Evolutionary conservation across 1,140 invertebrate genomes (phyloP), one percentile per base, ranked within the genome.

Genomic region (Physella acuta): DNA sequence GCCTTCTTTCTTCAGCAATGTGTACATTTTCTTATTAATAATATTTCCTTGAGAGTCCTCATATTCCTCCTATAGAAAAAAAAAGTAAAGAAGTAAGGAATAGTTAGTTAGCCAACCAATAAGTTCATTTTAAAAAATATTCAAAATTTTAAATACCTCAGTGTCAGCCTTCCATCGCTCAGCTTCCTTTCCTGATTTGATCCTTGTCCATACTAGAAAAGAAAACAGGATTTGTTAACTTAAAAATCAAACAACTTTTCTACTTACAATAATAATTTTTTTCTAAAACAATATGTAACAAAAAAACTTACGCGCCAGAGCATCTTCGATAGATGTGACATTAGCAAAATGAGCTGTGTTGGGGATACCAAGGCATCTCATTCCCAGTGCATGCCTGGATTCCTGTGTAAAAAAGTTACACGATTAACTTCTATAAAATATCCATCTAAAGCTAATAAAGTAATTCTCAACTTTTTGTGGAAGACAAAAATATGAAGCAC

Each of bases 271-370:
- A n/a, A n/a, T n/a, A n/a, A n/a, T n/a, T n/a, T n/a, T n/a, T n/a
- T n/a, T n/a, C n/a, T n/a, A 24, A 24, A 20, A 55, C 8, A 55
- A 28, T 55, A 24, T 14, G 8, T 20, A 24, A 55, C 26, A 55
- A 55, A 28, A 24, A 24, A 24, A 89, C 90, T 89, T 88, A 93
- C 91, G 86, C 58, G 93, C 92, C 52, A 99, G 87, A 3, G 98
- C 98, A 87, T 99, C 98, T 85, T 99, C 96, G 80, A 99, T 99
- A 77, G 96, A 93, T 8, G 97, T 99, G 5, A 99, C 97, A 86
- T 99, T 99, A 11, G 98, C 97, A 88, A 99, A 99, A 88, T 99
- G 98, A 14, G 98, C 97, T 0, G 98, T 99, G 84, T 99, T 99
- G 0, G 97, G 97, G 78, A 99, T 99, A 8, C 97, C 96, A 1